A percentile compares a stretch with the other conserved stretches of the same genome.
Conservation (phyloP, 2,113 vertebrate genomes). For the Vulpes ferrilata region DNA sequence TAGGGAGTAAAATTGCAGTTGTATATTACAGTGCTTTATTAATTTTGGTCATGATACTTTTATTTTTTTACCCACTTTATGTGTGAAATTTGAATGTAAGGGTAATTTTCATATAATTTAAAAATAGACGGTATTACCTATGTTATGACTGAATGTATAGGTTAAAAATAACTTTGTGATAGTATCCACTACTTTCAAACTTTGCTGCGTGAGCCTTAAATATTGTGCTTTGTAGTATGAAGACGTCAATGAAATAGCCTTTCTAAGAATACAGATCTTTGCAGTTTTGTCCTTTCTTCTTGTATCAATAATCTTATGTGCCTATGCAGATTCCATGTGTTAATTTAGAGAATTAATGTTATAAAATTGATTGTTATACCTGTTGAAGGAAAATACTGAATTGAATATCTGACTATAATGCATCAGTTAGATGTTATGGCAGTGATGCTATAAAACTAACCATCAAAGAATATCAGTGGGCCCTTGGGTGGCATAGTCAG, state of each 20-base stretch:
- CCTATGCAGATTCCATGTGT: neutral
- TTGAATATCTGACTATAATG: neutral
- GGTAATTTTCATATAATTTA: neutral
- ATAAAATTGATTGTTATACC: neutral
- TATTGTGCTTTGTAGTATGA: neutral
- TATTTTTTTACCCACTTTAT: neutral
- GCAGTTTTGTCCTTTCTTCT: neutral
- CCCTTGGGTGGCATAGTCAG: neutral
- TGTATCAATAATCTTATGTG: neutral
- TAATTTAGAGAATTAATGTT: neutral
- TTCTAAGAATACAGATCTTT: neutral
- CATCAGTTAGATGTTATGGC: neutral
- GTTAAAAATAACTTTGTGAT: neutral
- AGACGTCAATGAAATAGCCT: neutral
- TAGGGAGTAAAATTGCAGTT: neutral
- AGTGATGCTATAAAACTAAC: neutral
- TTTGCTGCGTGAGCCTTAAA: neutral
- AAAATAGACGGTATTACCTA: neutral
- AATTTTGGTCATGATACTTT: neutral
- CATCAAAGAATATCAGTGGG: neutral
- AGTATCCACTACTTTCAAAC: neutral
- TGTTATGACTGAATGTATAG: neutral
- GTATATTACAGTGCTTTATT: neutral
- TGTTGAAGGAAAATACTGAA: neutral
- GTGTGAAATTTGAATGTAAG: constrained; percentile 10